phyloP scores from a whole-genome alignment of 2,888 invertebrate species.

The Xylota segnis region DNA sequence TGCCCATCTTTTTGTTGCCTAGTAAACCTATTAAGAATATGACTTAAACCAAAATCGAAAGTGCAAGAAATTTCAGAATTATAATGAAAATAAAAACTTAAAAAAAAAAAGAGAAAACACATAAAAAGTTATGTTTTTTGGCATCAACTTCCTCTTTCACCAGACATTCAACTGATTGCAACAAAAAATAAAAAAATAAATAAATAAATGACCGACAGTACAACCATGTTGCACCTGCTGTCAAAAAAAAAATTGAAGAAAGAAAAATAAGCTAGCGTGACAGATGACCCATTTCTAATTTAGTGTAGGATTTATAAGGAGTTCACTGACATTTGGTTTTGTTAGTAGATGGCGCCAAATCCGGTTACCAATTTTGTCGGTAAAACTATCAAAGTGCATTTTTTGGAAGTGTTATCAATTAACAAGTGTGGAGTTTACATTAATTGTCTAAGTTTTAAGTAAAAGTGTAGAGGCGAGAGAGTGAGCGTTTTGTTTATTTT shows the following conservation, averaged over 20 bases:
- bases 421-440: slow-evolving; percentile 59
- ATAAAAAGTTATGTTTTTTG: slow-evolving; percentile 20
- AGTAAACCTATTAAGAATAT: slow-evolving; percentile 27
- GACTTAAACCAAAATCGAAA: slow-evolving; percentile 30
- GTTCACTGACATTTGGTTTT: slow-evolving; percentile 28
- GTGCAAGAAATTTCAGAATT: slow-evolving; percentile 47
- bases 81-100: slow-evolving; percentile 14
- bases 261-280: slow-evolving; percentile 32
- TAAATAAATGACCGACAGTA: slow-evolving; percentile 16
- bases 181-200: neutral
- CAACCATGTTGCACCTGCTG: slow-evolving; percentile 38
- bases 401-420: slow-evolving; percentile 58
- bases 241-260: slow-evolving; percentile 8
- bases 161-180: slow-evolving; percentile 33
- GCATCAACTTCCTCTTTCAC: neutral
- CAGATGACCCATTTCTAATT: slow-evolving; percentile 47
- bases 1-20: neutral
- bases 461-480: neutral
- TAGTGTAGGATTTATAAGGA: neutral
- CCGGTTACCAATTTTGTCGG: slow-evolving; percentile 16
- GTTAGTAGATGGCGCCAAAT: slow-evolving; percentile 48
- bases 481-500: slow-evolving; percentile 57
- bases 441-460: slow-evolving; percentile 36
- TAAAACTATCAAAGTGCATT: slow-evolving; percentile 54
- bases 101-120: neutral